Conservation (phyloP, 2,797 vertebrate genomes). For the Crax fasciolata region DNA sequence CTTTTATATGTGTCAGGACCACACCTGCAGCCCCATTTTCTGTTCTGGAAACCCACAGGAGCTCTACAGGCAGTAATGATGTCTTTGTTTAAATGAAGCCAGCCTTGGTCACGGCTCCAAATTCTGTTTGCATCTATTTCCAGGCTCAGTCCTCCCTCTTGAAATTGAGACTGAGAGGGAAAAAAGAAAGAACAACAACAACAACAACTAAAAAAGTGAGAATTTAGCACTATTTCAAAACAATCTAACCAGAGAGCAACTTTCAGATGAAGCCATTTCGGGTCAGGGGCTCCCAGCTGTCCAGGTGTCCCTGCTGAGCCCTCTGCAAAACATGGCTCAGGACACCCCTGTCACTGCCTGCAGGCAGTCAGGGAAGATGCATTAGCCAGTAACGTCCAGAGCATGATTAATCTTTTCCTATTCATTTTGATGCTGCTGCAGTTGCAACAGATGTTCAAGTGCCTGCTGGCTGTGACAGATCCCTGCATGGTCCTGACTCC, state of each 20-base stretch:
- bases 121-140: background rate
- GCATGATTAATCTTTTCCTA: constrained; percentile 62
- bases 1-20: background rate
- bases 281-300: constrained; percentile 48
- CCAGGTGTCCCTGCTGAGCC: constrained; percentile 36
- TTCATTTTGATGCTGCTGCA: constrained; percentile 40
- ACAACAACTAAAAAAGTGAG: background rate
- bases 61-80: fast-evolving
- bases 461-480: constrained; percentile 64
- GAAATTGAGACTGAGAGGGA: background rate
- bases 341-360: constrained; percentile 35
- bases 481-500: constrained; percentile 25
- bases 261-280: constrained; percentile 45
- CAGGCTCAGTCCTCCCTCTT: background rate
- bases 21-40: background rate
- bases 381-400: constrained; percentile 52
- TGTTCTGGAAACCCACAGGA: background rate
- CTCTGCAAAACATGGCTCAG: constrained; percentile 41
- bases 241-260: constrained; percentile 20
- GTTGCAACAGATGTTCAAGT: constrained; percentile 74
- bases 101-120: background rate
- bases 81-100: background rate
- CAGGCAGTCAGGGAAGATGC: constrained; percentile 48
- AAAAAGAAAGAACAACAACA: background rate
- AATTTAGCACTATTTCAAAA: constrained; percentile 15